Evolutionary conservation across 2,113 vertebrate species (phyloP).

Genomic region (Entosphenus tridentatus): DNA sequence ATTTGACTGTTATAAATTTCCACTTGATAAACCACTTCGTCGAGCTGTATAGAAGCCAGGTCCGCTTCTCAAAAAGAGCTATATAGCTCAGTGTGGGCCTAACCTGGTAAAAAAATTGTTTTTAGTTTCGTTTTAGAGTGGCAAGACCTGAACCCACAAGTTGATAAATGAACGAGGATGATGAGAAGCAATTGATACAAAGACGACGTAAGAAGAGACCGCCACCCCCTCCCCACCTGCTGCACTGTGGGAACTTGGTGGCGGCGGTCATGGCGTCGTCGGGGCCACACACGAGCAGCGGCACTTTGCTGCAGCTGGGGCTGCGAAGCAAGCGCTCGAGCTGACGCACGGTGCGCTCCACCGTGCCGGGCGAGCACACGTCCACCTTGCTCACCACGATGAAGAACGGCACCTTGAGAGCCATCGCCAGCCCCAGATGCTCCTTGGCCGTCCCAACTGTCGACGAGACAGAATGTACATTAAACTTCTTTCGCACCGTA

Average conservation of each 20-base stretch:
- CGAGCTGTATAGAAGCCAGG: too few species aligned
- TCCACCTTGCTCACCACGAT: slow-evolving; percentile 91
- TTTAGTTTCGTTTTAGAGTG: too few species aligned
- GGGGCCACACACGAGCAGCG: slow-evolving; percentile 44
- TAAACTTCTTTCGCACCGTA: neutral
- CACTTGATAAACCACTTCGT: too few species aligned
- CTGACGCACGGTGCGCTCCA: slow-evolving; percentile 81
- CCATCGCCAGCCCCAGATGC: slow-evolving; percentile 80
- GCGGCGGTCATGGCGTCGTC: slow-evolving; percentile 88
- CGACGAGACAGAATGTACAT: slow-evolving; percentile 13
- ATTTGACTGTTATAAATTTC: too few species aligned
- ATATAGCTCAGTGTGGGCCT: too few species aligned
- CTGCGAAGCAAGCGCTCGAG: slow-evolving; percentile 76
- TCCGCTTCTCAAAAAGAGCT: too few species aligned
- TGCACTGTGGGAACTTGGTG: slow-evolving; percentile 78
- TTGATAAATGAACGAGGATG: too few species aligned
- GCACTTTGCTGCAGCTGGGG: slow-evolving; percentile 90
- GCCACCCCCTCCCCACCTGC: slow-evolving; percentile 35
- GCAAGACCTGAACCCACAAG: too few species aligned
- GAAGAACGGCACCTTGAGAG: slow-evolving; percentile 90
- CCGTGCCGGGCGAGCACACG: slow-evolving; percentile 54
- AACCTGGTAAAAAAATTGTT: too few species aligned
- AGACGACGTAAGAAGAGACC: too few species aligned
- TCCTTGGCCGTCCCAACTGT: slow-evolving; percentile 76
- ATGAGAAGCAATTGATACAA: too few species aligned